Evolutionary conservation across 2,888 invertebrate species (phyloP).

Genomic region (Acronicta psi): DNA sequence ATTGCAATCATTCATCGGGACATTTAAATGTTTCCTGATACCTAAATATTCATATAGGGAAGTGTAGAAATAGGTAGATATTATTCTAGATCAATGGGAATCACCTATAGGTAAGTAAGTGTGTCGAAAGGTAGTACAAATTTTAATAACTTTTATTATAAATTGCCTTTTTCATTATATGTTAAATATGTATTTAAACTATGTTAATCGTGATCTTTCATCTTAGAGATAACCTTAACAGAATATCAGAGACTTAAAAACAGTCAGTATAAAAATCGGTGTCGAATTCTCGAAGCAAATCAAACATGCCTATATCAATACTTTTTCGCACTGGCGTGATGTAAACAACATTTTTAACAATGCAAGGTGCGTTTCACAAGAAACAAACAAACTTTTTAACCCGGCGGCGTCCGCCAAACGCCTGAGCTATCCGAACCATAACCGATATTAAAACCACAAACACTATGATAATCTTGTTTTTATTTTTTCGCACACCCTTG

Average conservation of each 20-base stretch:
- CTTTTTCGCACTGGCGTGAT: constrained; percentile 68
- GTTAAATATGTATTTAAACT: too few species aligned
- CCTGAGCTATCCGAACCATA: constrained; percentile 58
- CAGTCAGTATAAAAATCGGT: constrained; percentile 26
- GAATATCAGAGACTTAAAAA: not conserved
- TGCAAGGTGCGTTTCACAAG: constrained; percentile 59
- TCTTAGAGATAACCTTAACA: too few species aligned
- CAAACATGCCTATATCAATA: constrained; percentile 41
- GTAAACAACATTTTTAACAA: constrained; percentile 73
- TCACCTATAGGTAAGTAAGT: too few species aligned
- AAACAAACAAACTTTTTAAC: constrained; percentile 59
- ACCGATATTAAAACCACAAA: constrained; percentile 45
- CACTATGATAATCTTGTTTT: constrained; percentile 49
- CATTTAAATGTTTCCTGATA: constrained; percentile 36
- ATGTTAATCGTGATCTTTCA: too few species aligned
- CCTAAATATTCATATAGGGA: constrained; percentile 37
- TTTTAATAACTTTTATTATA: too few species aligned
- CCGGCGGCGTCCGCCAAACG: constrained; percentile 81
- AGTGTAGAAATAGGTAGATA: constrained; percentile 16
- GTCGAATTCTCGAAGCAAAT: constrained; percentile 24
- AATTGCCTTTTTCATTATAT: too few species aligned
- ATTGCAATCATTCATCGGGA: constrained; percentile 50
- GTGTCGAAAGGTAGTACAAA: too few species aligned
- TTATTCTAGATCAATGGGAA: constrained; percentile 16
- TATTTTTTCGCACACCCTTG: constrained; percentile 81